Base-by-base conservation (phyloP, 2,888 invertebrate genomes). In the Pseudanteris insignis region DNA sequence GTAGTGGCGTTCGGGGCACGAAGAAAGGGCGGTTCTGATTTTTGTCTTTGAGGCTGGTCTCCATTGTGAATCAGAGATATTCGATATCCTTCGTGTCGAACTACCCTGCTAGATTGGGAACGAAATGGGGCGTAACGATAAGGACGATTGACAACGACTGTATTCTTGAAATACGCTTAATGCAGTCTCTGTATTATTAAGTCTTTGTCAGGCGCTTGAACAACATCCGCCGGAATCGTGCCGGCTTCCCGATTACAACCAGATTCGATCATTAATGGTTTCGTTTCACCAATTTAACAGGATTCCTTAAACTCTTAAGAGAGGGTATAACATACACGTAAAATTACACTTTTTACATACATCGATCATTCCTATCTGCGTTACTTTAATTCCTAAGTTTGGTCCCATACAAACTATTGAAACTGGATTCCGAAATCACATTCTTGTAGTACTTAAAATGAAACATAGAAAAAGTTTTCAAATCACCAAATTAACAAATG, bases 21-120 rank as follows among this genome's bases (percentile, higher is more conserved):
- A 76, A 76, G 71, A 76, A 76, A 74, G 70, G 76, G 76, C 76
- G 76, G 74, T 69, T 64, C 71, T 68, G 70, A 75, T 75, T 73
- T 70, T 71, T 69, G 68, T 70, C 66, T 71, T 72, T 61, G 63
- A 61, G 55, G 37, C 51, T 51, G 58, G 47, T 61, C 62, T 53
- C 36, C 33, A 54, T 58, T 60, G 46, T 57, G 34, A 25, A 41
- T 40, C 34, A 57, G 65, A 67, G 74, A 74, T 68, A 73, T 70
- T 67, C 68, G 72, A 73, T 73, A 74, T 67, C 57, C 64, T 63
- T 64, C 37, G 43, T 66, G 64, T 57, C 61, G 55, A 68, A 60
- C 47, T 55, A 57, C 58, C 54, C 63, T 64, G 43, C 59, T 47
- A 55, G 64, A 62, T 64, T 57, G 58, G 66, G 65, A 68, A 69